These are phyloP conservation scores for Lepas anatifera DNA, from an alignment of 2,888 invertebrate genomes.

Conservation along the genomic window DNA sequence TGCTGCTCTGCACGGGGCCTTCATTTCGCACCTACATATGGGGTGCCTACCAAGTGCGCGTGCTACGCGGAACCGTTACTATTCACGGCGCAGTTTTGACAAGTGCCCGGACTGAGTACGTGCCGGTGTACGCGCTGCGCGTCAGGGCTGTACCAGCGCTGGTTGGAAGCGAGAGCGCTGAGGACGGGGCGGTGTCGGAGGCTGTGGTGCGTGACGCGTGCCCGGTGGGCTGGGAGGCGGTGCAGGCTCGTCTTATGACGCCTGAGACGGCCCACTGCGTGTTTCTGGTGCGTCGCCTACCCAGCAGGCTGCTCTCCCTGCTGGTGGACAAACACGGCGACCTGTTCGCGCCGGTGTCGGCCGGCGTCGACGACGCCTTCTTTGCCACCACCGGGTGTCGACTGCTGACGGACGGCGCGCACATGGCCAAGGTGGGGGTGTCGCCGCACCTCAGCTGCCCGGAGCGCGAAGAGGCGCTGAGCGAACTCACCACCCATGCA, in stretches of 20 bases:
- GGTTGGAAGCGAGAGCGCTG: not conserved
- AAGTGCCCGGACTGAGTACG: not conserved
- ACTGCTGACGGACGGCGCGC: not conserved
- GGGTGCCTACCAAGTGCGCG: not conserved
- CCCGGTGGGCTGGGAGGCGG: no score
- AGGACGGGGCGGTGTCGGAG: not conserved
- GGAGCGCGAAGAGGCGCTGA: not conserved
- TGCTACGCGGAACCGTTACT: not conserved
- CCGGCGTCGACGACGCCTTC: not conserved
- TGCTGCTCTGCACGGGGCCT: not conserved
- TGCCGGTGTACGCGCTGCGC: slow-evolving; percentile 3
- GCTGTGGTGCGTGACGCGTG: no score
- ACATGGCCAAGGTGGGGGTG: not conserved
- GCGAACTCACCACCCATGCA: not conserved
- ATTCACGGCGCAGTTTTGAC: not conserved
- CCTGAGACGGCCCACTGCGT: not conserved
- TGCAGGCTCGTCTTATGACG: no score
- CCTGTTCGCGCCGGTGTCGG: not conserved
- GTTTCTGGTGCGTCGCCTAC: not conserved
- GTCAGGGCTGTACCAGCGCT: not conserved
- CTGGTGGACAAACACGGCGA: not conserved
- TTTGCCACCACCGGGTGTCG: not conserved
- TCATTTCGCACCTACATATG: not conserved
- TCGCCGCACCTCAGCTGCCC: not conserved
- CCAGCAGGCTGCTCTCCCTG: not conserved